A percentile compares a stretch with the other conserved stretches of the same genome.
These are phyloP conservation scores for Hirundichthys speculiger DNA, from an alignment of 2,113 vertebrate species.

Conservation along the genomic window DNA sequence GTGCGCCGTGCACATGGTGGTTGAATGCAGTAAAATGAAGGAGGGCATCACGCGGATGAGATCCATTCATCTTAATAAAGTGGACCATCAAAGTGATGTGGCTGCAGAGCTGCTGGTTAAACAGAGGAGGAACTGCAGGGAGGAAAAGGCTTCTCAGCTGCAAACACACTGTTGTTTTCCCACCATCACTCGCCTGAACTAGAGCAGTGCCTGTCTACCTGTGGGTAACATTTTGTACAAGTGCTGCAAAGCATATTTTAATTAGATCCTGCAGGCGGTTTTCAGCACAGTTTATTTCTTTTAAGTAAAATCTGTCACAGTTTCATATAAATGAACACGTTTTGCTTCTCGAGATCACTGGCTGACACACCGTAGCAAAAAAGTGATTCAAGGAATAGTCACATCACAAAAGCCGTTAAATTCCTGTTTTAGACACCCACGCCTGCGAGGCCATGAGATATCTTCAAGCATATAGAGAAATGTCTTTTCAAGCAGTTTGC, in stretches of 20 bases:
- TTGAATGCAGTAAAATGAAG: constrained; percentile 51
- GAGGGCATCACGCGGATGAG: constrained; percentile 44
- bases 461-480: constrained; percentile 35
- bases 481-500: constrained; percentile 36
- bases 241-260: constrained; percentile 50
- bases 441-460: constrained; percentile 27
- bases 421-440: constrained; percentile 35
- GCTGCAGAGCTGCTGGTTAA: constrained; percentile 59
- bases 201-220: constrained; percentile 54
- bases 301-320: constrained; percentile 45
- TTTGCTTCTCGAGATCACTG: constrained; percentile 37
- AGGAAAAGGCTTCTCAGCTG: constrained; percentile 32
- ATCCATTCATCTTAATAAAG: constrained; percentile 77
- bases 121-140: constrained; percentile 28
- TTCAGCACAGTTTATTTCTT: constrained; percentile 44
- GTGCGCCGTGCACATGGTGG: constrained; percentile 3
- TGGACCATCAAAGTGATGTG: constrained; percentile 65
- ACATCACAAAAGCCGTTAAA: constrained; percentile 28
- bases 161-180: constrained; percentile 53
- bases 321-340: constrained; percentile 27
- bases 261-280: constrained; percentile 46
- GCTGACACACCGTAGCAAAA: constrained; percentile 34
- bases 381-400: constrained; percentile 38
- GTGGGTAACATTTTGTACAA: constrained; percentile 57
- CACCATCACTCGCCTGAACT: constrained; percentile 35